phyloP scores from a whole-genome alignment of 2,797 vertebrate species.

The Chiloscyllium punctatum region DNA sequence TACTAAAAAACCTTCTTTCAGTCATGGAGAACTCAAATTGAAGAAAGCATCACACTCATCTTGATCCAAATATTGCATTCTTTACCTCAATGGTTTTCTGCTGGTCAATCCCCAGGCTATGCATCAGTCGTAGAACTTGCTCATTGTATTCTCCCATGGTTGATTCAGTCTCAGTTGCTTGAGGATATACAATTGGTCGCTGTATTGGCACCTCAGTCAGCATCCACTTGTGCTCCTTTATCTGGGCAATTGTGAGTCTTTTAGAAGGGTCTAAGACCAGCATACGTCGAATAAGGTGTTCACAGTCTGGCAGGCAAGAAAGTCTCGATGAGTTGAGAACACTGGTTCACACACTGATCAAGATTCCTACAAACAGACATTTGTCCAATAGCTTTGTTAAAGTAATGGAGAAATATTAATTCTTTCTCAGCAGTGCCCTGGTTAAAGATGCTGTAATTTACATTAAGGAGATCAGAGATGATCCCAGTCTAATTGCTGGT shows the following conservation, averaged over 20 bases:
- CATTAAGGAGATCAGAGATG: too few relatives aligned
- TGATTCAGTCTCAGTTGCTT: constrained; percentile 65
- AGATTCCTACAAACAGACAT: not conserved
- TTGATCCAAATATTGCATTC: not conserved
- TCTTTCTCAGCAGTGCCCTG: not conserved
- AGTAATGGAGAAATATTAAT: not conserved
- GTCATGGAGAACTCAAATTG: not conserved
- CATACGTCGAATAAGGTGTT: constrained; percentile 95
- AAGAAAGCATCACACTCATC: constrained; percentile 27
- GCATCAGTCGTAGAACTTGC: constrained; percentile 92
- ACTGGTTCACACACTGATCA: constrained; percentile 28
- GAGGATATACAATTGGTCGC: constrained; percentile 78
- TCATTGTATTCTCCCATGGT: constrained; percentile 86
- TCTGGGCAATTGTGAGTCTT: constrained; percentile 84
- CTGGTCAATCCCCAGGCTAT: constrained; percentile 95
- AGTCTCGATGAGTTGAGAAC: constrained; percentile 10
- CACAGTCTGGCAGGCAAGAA: constrained; percentile 69
- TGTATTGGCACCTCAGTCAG: constrained; percentile 79
- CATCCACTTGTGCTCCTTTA: constrained; percentile 99
- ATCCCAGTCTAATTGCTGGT: not conserved
- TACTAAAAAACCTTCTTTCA: not conserved
- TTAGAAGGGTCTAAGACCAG: constrained; percentile 92
- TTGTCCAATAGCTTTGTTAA: not conserved
- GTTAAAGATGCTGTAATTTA: not conserved
- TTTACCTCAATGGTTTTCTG: constrained; percentile 93